phyloP scores from a whole-genome alignment of 2,888 invertebrate genomes.

The Seira musarum region DNA sequence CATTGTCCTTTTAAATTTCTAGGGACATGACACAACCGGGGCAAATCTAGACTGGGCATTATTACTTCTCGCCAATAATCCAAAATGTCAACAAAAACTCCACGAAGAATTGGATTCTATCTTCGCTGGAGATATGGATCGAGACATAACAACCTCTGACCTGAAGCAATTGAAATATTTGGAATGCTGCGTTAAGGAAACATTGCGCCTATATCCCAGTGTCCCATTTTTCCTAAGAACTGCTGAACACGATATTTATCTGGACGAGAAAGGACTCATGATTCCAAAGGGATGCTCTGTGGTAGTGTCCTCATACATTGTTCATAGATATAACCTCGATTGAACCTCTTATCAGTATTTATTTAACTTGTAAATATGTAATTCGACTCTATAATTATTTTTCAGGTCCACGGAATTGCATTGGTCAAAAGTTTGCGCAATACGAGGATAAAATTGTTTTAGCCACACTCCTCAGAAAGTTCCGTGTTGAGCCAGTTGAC shows the following conservation, averaged over 20 bases:
- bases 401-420: conserved; percentile 32
- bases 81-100: conserved; percentile 43
- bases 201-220: conserved; percentile 72
- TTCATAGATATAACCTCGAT: conserved; percentile 47
- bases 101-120: conserved; percentile 57
- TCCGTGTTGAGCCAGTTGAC: conserved; percentile 43
- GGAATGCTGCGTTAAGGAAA: conserved; percentile 72
- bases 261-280: conserved; percentile 31
- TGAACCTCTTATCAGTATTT: background rate
- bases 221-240: conserved; percentile 71
- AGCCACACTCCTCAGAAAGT: conserved; percentile 32
- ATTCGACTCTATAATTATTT: no score
- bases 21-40: conserved; percentile 62
- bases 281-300: conserved; percentile 45
- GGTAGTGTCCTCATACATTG: background rate
- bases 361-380: background rate
- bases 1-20: background rate
- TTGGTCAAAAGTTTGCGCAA: conserved; percentile 56
- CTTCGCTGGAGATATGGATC: conserved; percentile 48
- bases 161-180: conserved; percentile 71
- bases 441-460: conserved; percentile 54
- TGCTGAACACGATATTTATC: conserved; percentile 69
- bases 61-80: conserved; percentile 31
- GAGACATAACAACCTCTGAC: conserved; percentile 71
- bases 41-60: conserved; percentile 49